phyloP scores from a whole-genome alignment of 2,888 invertebrate species.

The Metallyticus violacea region DNA sequence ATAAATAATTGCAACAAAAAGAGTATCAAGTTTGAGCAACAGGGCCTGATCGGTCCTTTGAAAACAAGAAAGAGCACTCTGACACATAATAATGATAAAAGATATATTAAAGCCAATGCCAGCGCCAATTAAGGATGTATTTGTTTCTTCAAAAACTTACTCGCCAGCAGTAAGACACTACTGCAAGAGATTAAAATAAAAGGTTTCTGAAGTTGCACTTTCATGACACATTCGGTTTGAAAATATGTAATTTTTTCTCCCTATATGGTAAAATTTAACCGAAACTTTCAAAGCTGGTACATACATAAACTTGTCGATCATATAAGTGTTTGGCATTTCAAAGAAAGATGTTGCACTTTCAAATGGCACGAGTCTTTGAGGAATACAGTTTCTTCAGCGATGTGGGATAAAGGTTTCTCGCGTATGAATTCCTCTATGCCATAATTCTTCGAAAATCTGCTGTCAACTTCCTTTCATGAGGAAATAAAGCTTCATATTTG shows the following conservation, averaged over 20 bases:
- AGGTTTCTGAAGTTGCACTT: background rate
- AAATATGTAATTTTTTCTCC: background rate
- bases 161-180: too few relatives aligned
- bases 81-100: too few relatives aligned
- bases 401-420: background rate
- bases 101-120: too few relatives aligned
- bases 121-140: too few relatives aligned
- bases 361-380: background rate
- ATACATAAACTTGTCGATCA: background rate
- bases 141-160: too few relatives aligned
- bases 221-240: background rate
- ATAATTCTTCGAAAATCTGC: background rate
- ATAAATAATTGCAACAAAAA: too few relatives aligned
- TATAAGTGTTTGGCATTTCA: background rate
- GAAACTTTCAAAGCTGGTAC: background rate
- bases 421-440: background rate
- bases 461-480: too few relatives aligned
- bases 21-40: too few relatives aligned
- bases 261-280: background rate
- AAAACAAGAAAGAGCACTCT: too few relatives aligned
- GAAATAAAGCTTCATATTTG: background rate
- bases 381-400: background rate
- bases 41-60: too few relatives aligned
- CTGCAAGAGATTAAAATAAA: too few relatives aligned
- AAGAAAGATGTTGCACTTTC: background rate